These are phyloP conservation scores for Eucidaris tribuloides DNA, from an alignment of 35 echinoderm and acorn worm species.

Conservation along the genomic window DNA sequence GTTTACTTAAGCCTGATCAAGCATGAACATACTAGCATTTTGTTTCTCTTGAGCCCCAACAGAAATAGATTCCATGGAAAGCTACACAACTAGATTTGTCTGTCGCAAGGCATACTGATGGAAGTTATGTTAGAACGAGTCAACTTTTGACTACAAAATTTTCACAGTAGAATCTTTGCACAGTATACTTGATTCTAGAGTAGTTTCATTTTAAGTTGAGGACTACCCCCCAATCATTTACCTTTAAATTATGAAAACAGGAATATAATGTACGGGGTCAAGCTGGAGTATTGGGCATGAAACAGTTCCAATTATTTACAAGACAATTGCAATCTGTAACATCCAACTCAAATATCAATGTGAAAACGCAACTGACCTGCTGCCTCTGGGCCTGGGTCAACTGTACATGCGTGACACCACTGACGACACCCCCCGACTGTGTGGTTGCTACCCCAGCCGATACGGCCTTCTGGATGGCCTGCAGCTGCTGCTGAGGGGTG, in stretches of 20 bases:
- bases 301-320: too few relatives aligned
- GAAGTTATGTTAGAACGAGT: too few relatives aligned
- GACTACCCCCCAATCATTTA: background rate
- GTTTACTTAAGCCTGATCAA: too few relatives aligned
- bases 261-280: background rate
- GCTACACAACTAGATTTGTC: too few relatives aligned
- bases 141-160: too few relatives aligned
- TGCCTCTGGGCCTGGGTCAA: conserved; percentile 14
- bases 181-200: too few relatives aligned
- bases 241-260: background rate
- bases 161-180: too few relatives aligned
- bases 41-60: too few relatives aligned
- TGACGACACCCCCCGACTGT: conserved; percentile 28
- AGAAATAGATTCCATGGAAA: too few relatives aligned
- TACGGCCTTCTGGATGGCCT: conserved; percentile 43
- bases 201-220: background rate
- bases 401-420: conserved; percentile 18
- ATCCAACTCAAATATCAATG: background rate
- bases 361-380: conserved; percentile 1
- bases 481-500: too few relatives aligned
- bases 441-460: conserved; percentile 48
- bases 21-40: too few relatives aligned
- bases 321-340: background rate
- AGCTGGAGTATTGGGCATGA: background rate
- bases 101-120: too few relatives aligned